A percentile compares a stretch with the other conserved stretches of the same genome.
phyloP scores from a whole-genome alignment of 2,888 invertebrate species.

The Rutpela maculata region DNA sequence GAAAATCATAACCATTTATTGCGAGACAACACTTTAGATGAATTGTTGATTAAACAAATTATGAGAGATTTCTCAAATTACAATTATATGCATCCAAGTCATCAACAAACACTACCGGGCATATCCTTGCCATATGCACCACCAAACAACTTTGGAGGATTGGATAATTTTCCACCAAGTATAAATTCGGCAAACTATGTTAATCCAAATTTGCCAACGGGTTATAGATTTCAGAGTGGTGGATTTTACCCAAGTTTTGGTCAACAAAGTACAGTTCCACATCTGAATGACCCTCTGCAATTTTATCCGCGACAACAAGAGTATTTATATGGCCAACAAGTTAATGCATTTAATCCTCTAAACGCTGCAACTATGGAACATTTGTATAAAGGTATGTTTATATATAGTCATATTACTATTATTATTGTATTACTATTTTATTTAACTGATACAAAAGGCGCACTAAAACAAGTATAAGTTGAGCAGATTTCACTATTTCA shows the following conservation, averaged over 20 bases:
- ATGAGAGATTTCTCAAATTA: neutral
- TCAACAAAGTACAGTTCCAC: neutral
- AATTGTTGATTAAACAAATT: neutral
- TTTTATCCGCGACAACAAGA: neutral
- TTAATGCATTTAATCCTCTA: neutral
- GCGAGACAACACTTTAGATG: neutral
- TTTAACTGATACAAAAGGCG: no score
- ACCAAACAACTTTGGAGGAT: neutral
- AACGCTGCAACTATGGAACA: neutral
- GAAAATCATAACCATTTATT: neutral
- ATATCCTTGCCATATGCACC: neutral
- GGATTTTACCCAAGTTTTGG: neutral
- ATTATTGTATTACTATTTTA: no score
- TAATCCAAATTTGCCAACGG: neutral
- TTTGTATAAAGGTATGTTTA: neutral
- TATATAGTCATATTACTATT: no score
- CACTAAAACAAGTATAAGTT: no score
- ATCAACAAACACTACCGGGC: neutral
- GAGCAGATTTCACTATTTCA: no score
- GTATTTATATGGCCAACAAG: neutral
- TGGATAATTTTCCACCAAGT: neutral
- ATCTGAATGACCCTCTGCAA: neutral
- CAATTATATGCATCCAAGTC: neutral
- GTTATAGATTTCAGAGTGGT: neutral
- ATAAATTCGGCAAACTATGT: neutral